Conservation (phyloP, 2,797 vertebrate genomes). For the Hybognathus amarus region DNA sequence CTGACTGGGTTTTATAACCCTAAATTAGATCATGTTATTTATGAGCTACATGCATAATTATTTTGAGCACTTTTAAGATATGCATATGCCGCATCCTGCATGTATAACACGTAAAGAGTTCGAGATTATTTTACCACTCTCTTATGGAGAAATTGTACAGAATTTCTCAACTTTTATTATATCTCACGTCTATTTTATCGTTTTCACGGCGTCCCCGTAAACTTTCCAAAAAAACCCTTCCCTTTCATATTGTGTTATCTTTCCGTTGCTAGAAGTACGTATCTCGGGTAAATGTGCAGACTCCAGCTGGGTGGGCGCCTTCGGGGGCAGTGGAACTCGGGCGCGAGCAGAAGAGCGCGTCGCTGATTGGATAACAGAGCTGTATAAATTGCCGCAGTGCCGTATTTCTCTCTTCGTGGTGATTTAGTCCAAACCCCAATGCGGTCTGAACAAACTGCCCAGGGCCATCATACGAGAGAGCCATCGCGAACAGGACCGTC, state of each 20-base stretch:
- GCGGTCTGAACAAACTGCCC: slow-evolving; percentile 24
- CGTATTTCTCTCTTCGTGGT: slow-evolving; percentile 31
- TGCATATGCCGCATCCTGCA: too few relatives aligned
- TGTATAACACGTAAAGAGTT: too few relatives aligned
- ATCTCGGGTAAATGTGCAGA: slow-evolving; percentile 11
- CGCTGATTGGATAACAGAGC: slow-evolving; percentile 75
- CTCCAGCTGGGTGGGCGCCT: slow-evolving; percentile 23
- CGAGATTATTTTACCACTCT: neutral
- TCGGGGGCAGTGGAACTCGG: slow-evolving; percentile 18
- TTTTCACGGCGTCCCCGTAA: neutral
- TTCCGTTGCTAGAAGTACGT: neutral
- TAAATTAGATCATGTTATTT: neutral
- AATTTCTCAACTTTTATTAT: neutral
- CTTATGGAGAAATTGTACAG: neutral
- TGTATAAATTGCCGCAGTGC: slow-evolving; percentile 78
- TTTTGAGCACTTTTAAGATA: neutral
- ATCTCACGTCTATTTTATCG: neutral
- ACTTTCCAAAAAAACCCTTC: neutral
- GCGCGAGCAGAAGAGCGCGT: slow-evolving; percentile 38
- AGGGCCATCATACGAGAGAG: slow-evolving; percentile 24
- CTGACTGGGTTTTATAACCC: neutral
- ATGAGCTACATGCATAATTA: neutral
- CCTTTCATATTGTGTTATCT: neutral
- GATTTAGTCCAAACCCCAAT: slow-evolving; percentile 13
- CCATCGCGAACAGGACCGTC: slow-evolving; percentile 10